Evolutionary conservation across 2,113 vertebrate genomes (phyloP).

Genomic region (Chionis minor): DNA sequence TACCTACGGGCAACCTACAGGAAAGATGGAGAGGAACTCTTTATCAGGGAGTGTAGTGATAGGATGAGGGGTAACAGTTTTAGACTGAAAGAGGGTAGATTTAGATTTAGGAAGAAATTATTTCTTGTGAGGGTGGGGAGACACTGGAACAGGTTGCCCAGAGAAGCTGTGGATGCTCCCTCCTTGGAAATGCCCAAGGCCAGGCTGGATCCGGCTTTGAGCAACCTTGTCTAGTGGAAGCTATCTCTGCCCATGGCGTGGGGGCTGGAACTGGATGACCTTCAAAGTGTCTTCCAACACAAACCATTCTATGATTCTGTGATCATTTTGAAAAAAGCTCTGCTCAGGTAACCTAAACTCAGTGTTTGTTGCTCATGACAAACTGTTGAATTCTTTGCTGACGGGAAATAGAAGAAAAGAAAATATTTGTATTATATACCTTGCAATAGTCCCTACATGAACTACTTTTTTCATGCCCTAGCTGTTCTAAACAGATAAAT

Average conservation of each 20-base stretch:
- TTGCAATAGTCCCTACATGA: background rate
- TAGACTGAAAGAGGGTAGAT: background rate
- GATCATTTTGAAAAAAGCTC: background rate
- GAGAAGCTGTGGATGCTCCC: background rate
- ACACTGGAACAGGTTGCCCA: background rate
- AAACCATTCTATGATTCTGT: background rate
- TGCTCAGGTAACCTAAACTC: background rate
- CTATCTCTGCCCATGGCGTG: background rate
- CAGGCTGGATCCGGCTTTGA: background rate
- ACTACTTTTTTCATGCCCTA: background rate
- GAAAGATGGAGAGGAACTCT: background rate
- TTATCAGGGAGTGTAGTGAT: background rate
- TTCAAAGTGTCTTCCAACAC: background rate
- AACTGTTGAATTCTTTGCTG: background rate
- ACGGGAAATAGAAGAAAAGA: background rate
- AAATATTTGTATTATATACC: background rate
- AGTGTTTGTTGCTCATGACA: background rate
- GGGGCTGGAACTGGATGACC: background rate
- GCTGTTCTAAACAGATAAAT: background rate
- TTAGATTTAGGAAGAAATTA: background rate
- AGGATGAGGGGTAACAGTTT: background rate
- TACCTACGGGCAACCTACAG: background rate
- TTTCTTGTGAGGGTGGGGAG: background rate
- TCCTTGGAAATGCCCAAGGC: background rate
- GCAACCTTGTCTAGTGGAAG: background rate